A percentile compares a stretch with the other conserved stretches of the same genome.
Conservation (phyloP, 2,113 vertebrate species). For the Podarcis muralis region DNA sequence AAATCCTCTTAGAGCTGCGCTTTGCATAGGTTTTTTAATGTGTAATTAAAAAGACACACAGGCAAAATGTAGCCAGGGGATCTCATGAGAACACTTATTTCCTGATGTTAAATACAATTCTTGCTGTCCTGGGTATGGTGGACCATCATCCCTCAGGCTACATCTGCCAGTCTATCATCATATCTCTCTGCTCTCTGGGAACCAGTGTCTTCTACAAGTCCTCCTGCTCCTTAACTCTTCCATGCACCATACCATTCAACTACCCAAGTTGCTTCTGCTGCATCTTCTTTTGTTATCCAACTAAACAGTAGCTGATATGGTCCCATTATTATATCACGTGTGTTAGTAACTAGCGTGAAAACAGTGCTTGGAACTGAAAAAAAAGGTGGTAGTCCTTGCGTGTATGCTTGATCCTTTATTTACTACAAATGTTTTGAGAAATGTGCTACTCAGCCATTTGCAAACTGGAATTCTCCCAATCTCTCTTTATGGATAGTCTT, state of each 20-base stretch:
- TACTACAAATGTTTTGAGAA: background rate
- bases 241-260: background rate
- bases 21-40: background rate
- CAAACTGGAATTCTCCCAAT: background rate
- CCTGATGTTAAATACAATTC: background rate
- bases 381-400: background rate
- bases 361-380: background rate
- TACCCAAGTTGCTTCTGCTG: background rate
- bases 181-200: background rate
- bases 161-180: background rate
- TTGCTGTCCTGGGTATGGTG: background rate
- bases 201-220: background rate
- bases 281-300: accelerated
- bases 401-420: background rate
- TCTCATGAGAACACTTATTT: background rate
- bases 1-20: background rate
- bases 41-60: background rate
- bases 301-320: background rate
- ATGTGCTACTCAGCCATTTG: background rate
- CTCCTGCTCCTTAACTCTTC: background rate
- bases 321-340: background rate
- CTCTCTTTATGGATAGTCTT: background rate
- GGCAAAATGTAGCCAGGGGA: background rate
- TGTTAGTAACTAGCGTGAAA: background rate
- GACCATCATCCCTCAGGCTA: background rate